phyloP scores from a whole-genome alignment of 2,888 invertebrate species.

The Drosophila dives region DNA sequence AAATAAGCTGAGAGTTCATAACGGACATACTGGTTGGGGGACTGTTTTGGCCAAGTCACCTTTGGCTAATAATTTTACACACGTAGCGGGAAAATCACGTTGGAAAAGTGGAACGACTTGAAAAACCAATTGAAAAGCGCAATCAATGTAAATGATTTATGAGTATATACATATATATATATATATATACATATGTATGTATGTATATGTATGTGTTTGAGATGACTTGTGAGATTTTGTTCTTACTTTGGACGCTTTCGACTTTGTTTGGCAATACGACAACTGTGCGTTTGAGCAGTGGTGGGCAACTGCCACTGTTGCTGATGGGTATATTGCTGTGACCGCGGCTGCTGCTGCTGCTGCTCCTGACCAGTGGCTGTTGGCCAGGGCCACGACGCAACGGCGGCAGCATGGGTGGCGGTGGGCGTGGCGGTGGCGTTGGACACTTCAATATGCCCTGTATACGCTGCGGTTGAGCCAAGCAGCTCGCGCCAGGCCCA shows the following conservation, averaged over 20 bases:
- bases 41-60: constrained; percentile 52
- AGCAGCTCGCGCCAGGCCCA: constrained; percentile 57
- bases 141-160: constrained; percentile 65
- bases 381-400: constrained; percentile 62
- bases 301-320: constrained; percentile 51
- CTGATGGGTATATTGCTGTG: constrained; percentile 26
- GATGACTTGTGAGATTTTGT: constrained; percentile 56
- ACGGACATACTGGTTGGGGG: neutral
- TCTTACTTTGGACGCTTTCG: constrained; percentile 82
- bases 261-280: constrained; percentile 64
- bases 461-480: constrained; percentile 49
- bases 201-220: constrained; percentile 27
- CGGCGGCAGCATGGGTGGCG: constrained; percentile 67
- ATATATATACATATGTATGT: constrained; percentile 12
- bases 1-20: constrained; percentile 17
- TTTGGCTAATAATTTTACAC: constrained; percentile 44
- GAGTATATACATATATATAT: constrained; percentile 31
- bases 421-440: constrained; percentile 77
- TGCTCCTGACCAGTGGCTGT: constrained; percentile 37
- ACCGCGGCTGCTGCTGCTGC: constrained; percentile 23
- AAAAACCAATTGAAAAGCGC: constrained; percentile 49
- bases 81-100: constrained; percentile 30
- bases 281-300: constrained; percentile 66
- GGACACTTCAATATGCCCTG: constrained; percentile 70
- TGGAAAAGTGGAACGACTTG: constrained; percentile 22